Evolutionary conservation across 2,888 invertebrate genomes (phyloP).

Genomic region (Drosophila birchii): DNA sequence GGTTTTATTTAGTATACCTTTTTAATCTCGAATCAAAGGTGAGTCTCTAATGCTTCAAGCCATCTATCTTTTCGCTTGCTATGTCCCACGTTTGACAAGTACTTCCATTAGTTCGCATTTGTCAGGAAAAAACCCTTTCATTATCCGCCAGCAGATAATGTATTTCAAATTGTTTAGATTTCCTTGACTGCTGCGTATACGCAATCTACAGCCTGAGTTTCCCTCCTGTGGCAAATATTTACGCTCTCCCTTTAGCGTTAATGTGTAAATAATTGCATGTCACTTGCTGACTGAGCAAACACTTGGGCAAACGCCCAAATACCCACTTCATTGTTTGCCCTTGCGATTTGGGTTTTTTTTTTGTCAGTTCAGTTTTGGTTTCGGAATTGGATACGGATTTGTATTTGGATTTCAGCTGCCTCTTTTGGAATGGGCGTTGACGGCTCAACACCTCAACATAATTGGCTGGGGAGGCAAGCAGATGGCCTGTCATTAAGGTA

Average conservation of each 20-base stretch:
- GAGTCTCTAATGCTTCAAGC: neutral
- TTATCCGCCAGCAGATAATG: conserved; percentile 24
- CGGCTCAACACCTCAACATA: conserved; percentile 60
- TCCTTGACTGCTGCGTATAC: conserved; percentile 30
- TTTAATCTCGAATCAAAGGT: neutral
- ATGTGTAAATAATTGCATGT: conserved; percentile 75
- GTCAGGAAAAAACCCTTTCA: conserved; percentile 9
- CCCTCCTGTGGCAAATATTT: conserved; percentile 61
- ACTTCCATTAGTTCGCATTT: conserved; percentile 14
- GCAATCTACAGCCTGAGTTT: conserved; percentile 16
- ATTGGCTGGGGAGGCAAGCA: conserved; percentile 35
- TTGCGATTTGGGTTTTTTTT: conserved; percentile 28
- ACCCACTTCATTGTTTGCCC: conserved; percentile 37
- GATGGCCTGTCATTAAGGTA: conserved; percentile 58
- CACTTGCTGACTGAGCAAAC: conserved; percentile 57
- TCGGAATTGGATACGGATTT: conserved; percentile 15
- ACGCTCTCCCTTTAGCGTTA: conserved; percentile 51
- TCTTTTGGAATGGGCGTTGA: conserved; percentile 47
- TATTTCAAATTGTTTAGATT: conserved; percentile 31
- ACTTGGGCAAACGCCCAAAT: conserved; percentile 39
- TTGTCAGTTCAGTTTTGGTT: conserved; percentile 13
- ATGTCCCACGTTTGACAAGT: conserved; percentile 8
- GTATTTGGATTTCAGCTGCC: conserved; percentile 14
- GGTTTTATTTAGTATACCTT: neutral
- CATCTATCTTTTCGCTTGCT: neutral